Percentiles rank a stretch among this genome's conserved stretches.
phyloP scores from a whole-genome alignment of 2,113 vertebrate genomes.

The Rhea americana region DNA sequence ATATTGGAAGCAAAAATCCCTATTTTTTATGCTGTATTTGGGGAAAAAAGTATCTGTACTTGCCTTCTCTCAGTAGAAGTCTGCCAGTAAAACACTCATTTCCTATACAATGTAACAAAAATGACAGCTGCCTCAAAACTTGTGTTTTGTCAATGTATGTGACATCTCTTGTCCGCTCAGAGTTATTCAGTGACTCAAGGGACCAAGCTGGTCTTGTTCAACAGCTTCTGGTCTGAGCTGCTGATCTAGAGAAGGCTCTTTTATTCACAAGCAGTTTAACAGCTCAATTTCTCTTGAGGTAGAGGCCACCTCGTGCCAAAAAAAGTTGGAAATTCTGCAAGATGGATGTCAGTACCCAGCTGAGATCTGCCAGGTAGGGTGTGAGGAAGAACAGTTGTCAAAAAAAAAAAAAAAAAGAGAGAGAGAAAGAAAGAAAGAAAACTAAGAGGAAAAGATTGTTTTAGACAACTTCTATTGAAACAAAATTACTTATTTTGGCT shows the following conservation, averaged over 20 bases:
- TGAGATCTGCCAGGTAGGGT: not conserved
- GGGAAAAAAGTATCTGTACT: not conserved
- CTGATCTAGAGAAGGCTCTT: not conserved
- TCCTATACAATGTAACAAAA: not conserved
- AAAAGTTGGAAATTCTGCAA: not conserved
- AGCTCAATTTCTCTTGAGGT: not conserved
- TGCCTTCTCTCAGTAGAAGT: not conserved
- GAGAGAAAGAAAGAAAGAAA: not conserved
- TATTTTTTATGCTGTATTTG: not conserved
- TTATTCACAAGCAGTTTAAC: not conserved
- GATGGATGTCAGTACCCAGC: not conserved
- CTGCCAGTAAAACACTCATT: not conserved
- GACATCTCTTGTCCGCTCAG: not conserved
- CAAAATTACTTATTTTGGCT: not conserved
- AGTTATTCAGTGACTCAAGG: not conserved
- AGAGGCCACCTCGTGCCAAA: not conserved
- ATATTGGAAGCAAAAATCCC: not conserved
- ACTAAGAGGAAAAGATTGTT: not conserved
- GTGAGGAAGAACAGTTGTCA: not conserved
- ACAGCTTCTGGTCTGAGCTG: not conserved
- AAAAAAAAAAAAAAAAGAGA: not conserved
- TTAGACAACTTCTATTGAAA: not conserved
- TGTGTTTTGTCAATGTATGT: constrained; percentile 5
- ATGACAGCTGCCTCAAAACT: not conserved
- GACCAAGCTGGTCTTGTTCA: not conserved